Conservation (phyloP, 30 jellyfish, hydroid and myxozoan genomes). For the Aurelia sp. region DNA sequence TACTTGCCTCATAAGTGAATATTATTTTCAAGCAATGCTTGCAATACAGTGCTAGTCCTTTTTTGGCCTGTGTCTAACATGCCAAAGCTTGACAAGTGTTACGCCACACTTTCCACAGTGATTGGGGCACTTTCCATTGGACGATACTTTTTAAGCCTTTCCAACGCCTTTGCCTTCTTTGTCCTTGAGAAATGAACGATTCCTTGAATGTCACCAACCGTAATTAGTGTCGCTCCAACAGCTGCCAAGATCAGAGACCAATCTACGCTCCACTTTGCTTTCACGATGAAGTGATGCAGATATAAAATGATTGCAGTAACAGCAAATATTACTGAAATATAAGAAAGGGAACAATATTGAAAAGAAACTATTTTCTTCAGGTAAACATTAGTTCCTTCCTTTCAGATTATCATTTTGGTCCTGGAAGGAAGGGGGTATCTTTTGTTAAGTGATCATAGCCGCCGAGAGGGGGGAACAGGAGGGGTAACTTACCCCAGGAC, state of each 20-base stretch:
- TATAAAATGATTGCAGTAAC: slow-evolving; percentile 10
- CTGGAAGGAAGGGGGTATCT: no score
- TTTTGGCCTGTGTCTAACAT: no score
- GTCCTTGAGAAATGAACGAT: slow-evolving; percentile 19
- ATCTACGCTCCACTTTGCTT: slow-evolving; percentile 28
- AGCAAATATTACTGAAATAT: slow-evolving; percentile 4
- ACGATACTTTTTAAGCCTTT: background rate
- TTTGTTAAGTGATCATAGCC: no score
- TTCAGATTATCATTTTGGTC: no score
- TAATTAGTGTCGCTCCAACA: background rate
- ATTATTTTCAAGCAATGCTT: no score
- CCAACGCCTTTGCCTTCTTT: background rate
- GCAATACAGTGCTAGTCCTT: no score
- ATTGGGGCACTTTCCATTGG: background rate
- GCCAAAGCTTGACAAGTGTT: background rate
- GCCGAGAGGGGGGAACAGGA: no score
- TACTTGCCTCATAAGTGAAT: no score
- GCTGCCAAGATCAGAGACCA: slow-evolving; percentile 27
- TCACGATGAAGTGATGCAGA: slow-evolving; percentile 10
- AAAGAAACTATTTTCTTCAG: no score
- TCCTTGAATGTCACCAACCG: slow-evolving; percentile 34
- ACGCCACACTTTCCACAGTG: background rate
- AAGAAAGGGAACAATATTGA: no score
- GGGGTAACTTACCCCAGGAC: no score
- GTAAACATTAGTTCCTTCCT: no score